Base-by-base conservation (phyloP, 2,888 invertebrate genomes). In the Dolichopus griseipennis region DNA sequence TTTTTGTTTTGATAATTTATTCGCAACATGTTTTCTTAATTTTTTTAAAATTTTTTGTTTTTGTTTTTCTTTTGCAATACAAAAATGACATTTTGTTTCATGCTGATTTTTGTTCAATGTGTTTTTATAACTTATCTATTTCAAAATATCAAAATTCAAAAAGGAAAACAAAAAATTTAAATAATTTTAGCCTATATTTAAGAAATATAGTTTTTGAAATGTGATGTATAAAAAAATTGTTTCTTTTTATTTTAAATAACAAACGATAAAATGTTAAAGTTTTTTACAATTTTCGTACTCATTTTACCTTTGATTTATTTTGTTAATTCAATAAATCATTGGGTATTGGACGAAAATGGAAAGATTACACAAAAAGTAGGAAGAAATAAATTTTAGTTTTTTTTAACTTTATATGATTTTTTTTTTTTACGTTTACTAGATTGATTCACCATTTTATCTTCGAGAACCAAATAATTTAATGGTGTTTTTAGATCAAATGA, bases 361-460 rank as follows among this genome's bases (percentile, higher is more conserved):
- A 73, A 75, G 37, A 79, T 80, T 65, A 73, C 75, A 9, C 78
- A 77, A 66, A 78, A 80, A 69, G 73, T 79, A 70, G 62, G 67
- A 20, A 64, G 67, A 20, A 37, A 37, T 37, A 12, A 61, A 6
- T 15, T 64, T 6, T 67, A 9, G 7, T 18, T 65, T 8, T 21
- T 10, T 27, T 27, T 27, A 27, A 27, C 5, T 27, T 27, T 27
- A 27, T 5, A 27, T 27, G 27, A 62, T 27, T 21, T 61, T n/a
- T 22, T 65, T 15, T n/a, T 43, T 21, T n/a, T n/a, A 61, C 41
- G 37, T 67, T 4, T 70, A 71, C 3, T 52, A 75, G 75, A 73
- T 74, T 67, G 79, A 81, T 70, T 80, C 81, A 0, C 80, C 80
- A 1, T 81, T 80, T 69, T 77, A 78, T 66, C 73, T 81, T 74